These are phyloP conservation scores for Phocides pigmalion DNA, from an alignment of 1,140 invertebrate species.

Conservation along the genomic window DNA sequence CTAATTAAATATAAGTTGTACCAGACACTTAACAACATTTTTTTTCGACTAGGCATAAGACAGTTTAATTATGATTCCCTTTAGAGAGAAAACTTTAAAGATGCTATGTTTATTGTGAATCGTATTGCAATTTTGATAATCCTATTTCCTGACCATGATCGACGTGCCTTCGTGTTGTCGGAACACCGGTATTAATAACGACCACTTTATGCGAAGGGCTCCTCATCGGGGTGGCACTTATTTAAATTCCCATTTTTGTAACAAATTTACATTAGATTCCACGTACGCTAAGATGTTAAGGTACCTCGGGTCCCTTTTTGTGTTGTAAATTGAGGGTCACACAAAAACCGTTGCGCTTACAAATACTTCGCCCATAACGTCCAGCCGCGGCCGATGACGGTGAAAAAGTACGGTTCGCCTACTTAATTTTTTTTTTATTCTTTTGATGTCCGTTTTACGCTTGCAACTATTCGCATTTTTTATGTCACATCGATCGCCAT, in stretches of 20 bases:
- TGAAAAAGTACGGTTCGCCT: conserved; percentile 62
- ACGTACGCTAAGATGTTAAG: conserved; percentile 68
- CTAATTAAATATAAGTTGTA: no score
- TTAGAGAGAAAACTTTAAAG: no score
- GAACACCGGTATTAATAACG: conserved; percentile 69
- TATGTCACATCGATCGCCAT: conserved; percentile 56
- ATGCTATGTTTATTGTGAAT: not conserved
- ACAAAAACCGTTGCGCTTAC: conserved; percentile 80
- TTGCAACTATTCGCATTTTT: conserved; percentile 68
- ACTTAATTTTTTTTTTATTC: conserved; percentile 66
- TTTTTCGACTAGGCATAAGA: no score
- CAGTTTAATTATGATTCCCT: no score
- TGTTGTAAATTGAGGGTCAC: conserved; percentile 80
- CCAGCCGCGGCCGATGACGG: conserved; percentile 65
- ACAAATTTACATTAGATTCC: conserved; percentile 79
- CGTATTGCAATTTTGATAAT: not conserved
- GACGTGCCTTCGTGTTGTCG: conserved; percentile 44
- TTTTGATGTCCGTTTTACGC: conserved; percentile 60
- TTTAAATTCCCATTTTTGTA: conserved; percentile 81
- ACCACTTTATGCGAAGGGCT: conserved; percentile 66
- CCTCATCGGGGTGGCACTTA: conserved; percentile 63
- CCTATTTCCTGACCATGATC: conserved; percentile 5
- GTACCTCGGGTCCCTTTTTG: conserved; percentile 72
- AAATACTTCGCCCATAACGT: conserved; percentile 71
- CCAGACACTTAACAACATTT: no score